Base-by-base conservation (phyloP, 1,140 invertebrate species). In the Tetragnatha versicolor region DNA sequence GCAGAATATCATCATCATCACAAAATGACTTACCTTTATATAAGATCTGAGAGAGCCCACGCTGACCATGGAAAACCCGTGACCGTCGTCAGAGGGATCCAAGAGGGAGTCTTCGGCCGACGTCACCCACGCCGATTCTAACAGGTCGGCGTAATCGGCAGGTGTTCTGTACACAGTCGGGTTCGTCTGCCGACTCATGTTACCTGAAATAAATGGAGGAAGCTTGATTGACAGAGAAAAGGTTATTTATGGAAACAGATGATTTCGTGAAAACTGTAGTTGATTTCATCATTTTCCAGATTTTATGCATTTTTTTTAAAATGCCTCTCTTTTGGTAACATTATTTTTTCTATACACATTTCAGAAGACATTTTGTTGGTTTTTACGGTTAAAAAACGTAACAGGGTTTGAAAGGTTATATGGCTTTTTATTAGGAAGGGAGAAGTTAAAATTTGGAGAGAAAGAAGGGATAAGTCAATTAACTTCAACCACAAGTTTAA, bases 131-230 rank as follows among this genome's bases (percentile, higher is more conserved):
- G 45, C 72, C 0, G 72, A 27, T 49, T 75, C 72, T 7, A 75
- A 25, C 0, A 75, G 72, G 17, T 45, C 63, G 2, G 61, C 42
- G 82, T 90, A 90, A 14, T 86, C 78, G 14, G 84, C 82, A 9
- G 88, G 88, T 61, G 87, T 85, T 22, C 89, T 83, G 82, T 90
- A 90, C 68, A 87, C 84, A 4, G 89, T 89, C 9, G 89, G 89
- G 80, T 90, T 90, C 7, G 81, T 81, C 35, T 80, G 82, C 37
- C 86, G 81, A 47, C 83, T 82, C n/a, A 85, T 81, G 68, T 85
- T 84, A 51, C 85, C 85, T 85, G 66, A 42, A 75, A 68, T 20
- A 33, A 14, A 42, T 42, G 7, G 39, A 42, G 39, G 17, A 42
- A 42, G 17, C 7, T 7, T 17, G 17, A 42, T 42, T 42, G 17